Conservation (phyloP, 1,140 invertebrate species). For the Solenopsis fugax region DNA sequence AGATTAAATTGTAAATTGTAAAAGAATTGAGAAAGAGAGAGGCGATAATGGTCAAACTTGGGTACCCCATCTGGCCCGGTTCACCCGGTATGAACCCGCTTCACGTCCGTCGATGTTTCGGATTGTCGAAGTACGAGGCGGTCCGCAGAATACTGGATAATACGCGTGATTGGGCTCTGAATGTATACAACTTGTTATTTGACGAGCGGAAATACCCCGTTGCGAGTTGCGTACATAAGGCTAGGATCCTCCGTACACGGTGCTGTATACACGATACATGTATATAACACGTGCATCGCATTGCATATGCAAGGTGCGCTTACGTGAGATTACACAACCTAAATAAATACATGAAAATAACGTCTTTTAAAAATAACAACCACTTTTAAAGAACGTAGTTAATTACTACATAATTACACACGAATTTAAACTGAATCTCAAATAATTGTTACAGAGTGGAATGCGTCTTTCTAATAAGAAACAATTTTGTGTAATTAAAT, state of each 20-base stretch:
- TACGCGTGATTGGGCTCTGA: slow-evolving; percentile 64
- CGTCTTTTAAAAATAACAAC: background rate
- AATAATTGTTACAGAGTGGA: background rate
- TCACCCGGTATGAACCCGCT: slow-evolving; percentile 39
- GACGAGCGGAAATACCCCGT: slow-evolving; percentile 69
- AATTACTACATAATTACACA: background rate
- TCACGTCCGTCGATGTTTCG: slow-evolving; percentile 28
- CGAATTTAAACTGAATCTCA: background rate
- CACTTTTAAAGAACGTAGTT: background rate
- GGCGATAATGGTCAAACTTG: background rate
- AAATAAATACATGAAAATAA: slow-evolving; percentile 8
- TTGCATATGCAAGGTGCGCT: background rate
- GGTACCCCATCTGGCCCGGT: background rate
- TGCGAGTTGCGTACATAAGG: slow-evolving; percentile 61
- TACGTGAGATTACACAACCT: background rate
- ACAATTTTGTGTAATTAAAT: slow-evolving; percentile 5
- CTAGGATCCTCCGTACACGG: slow-evolving; percentile 27
- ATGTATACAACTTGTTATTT: slow-evolving; percentile 75
- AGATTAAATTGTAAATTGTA: slow-evolving; percentile 12
- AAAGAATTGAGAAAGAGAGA: too few relatives aligned
- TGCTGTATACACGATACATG: background rate
- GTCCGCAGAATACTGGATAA: slow-evolving; percentile 68
- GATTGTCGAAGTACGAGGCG: slow-evolving; percentile 55
- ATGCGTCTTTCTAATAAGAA: background rate
- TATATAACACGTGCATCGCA: slow-evolving; percentile 22